Percentiles rank a stretch among this genome's conserved stretches.
These are phyloP conservation scores for Morinoia aosen DNA, from an alignment of 2,888 invertebrate genomes.

Conservation along the genomic window DNA sequence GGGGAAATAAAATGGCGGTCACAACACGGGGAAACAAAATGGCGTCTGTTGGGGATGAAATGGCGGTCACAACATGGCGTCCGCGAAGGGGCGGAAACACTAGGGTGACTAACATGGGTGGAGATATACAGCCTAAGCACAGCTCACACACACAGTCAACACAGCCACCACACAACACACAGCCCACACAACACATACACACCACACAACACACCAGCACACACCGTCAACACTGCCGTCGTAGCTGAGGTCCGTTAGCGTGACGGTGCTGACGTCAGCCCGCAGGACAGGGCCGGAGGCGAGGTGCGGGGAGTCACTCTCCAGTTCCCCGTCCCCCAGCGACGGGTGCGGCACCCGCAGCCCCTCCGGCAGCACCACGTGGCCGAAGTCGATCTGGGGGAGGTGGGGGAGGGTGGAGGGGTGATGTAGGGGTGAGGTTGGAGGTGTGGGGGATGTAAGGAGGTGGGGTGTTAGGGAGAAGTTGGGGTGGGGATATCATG, in stretches of 20 bases:
- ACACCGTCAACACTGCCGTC: constrained; percentile 61
- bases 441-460: too few species aligned
- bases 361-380: constrained; percentile 58
- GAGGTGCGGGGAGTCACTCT: constrained; percentile 49
- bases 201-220: neutral
- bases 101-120: too few species aligned
- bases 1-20: neutral
- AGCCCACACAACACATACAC: too few species aligned
- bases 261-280: constrained; percentile 59
- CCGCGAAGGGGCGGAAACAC: too few species aligned
- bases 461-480: too few species aligned
- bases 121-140: too few species aligned
- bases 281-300: constrained; percentile 53
- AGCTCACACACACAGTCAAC: too few species aligned
- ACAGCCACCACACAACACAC: too few species aligned
- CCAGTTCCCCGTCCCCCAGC: neutral
- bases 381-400: constrained; percentile 65
- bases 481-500: too few species aligned
- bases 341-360: constrained; percentile 54
- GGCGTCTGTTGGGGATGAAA: neutral
- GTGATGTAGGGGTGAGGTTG: too few species aligned
- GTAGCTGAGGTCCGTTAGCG: constrained; percentile 57
- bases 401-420: neutral
- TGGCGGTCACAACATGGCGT: too few species aligned
- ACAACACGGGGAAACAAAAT: neutral